Conservation (phyloP, 2,888 invertebrate genomes). For the Elaeidobius kamerunicus region DNA sequence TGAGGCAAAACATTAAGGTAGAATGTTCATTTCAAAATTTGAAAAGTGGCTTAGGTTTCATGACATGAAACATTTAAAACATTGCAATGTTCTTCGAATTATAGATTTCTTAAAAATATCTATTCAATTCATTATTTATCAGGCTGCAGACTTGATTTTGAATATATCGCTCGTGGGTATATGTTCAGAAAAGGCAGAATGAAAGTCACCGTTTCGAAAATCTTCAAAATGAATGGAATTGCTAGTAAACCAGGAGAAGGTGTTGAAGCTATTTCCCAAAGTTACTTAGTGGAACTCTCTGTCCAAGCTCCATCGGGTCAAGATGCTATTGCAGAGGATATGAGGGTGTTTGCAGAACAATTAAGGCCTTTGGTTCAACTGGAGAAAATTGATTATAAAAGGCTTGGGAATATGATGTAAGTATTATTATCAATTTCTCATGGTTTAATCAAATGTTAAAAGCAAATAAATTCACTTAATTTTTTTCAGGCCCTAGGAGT, state of each 20-base stretch:
- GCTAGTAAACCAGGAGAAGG: slow-evolving; percentile 63
- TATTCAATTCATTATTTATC: no score
- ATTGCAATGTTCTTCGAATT: no score
- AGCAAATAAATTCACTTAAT: no score
- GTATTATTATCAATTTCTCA: no score
- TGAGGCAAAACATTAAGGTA: no score
- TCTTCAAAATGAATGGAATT: slow-evolving; percentile 73
- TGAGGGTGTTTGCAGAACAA: slow-evolving; percentile 93
- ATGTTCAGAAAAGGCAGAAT: slow-evolving; percentile 96
- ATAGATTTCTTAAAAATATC: no score
- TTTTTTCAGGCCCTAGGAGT: no score
- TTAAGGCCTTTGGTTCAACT: slow-evolving; percentile 86
- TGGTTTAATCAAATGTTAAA: no score
- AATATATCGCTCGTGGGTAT: slow-evolving; percentile 88
- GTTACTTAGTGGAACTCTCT: slow-evolving; percentile 91
- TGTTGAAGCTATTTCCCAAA: slow-evolving; percentile 83
- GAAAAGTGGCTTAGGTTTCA: no score
- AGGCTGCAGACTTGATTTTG: slow-evolving; percentile 81
- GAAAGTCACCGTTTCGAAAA: slow-evolving; percentile 95
- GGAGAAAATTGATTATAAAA: slow-evolving; percentile 89
- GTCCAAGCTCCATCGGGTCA: slow-evolving; percentile 87
- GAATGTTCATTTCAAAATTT: no score
- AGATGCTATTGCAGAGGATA: slow-evolving; percentile 94
- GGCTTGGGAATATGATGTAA: slow-evolving; percentile 51
- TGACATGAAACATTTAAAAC: no score